These are phyloP conservation scores for Astyanax mexicanus DNA, from an alignment of 2,797 vertebrate species.

Conservation along the genomic window DNA sequence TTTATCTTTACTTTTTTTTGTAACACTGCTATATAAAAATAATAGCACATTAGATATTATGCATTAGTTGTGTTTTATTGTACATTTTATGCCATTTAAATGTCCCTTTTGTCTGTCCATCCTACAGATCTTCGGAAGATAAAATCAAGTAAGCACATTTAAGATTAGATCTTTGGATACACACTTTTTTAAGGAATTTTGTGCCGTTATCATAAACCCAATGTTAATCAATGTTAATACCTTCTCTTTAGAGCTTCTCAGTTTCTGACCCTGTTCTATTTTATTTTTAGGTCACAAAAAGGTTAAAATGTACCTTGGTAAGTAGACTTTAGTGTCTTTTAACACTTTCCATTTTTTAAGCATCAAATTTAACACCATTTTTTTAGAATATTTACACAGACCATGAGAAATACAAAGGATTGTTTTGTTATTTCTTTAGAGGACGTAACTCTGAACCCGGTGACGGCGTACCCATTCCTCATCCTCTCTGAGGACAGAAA, in stretches of 20 bases:
- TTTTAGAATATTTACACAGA: no score
- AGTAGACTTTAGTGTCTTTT: conserved; percentile 43
- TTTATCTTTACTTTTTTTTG: background rate
- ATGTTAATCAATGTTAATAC: no score
- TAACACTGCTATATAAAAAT: no score
- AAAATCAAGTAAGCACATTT: conserved; percentile 51
- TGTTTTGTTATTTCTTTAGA: conserved; percentile 58
- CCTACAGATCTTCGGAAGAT: conserved; percentile 70
- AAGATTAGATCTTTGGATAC: background rate
- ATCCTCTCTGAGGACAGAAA: conserved; percentile 80
- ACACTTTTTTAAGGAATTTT: background rate
- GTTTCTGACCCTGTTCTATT: background rate
- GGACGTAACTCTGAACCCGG: conserved; percentile 76
- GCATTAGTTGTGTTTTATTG: no score
- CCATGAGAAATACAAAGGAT: no score
- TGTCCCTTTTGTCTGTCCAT: conserved; percentile 29
- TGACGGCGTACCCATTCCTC: conserved; percentile 81
- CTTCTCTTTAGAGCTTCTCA: background rate
- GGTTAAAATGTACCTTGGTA: conserved; percentile 73
- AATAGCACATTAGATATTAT: no score
- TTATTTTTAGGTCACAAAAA: conserved; percentile 75
- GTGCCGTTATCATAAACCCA: no score
- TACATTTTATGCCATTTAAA: no score
- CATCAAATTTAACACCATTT: no score
- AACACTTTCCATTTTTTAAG: no score